Conservation (phyloP, 2,797 vertebrate species). For the Ctenosaura bakeri region DNA sequence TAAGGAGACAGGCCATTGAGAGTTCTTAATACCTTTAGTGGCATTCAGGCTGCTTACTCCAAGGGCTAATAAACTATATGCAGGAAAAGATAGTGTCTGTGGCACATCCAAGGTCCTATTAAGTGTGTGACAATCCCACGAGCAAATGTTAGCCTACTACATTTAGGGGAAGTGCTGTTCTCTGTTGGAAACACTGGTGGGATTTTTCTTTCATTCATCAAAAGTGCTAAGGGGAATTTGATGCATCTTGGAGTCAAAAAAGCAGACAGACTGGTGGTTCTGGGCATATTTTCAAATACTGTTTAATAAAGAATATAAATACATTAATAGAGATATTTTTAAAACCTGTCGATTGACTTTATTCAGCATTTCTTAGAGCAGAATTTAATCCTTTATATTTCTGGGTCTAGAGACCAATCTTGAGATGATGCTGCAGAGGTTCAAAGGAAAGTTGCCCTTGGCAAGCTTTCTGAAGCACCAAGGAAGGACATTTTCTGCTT, state of each 20-base stretch:
- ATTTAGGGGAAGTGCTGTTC: not conserved
- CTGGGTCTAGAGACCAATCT: not conserved
- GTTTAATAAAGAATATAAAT: not conserved
- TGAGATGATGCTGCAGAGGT: not conserved
- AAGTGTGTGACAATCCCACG: not conserved
- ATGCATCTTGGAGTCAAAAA: not conserved
- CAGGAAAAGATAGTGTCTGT: not conserved
- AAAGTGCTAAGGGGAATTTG: not conserved
- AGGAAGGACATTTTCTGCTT: not conserved
- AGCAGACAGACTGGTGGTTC: not conserved
- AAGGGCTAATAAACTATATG: too few relatives aligned
- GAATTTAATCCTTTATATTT: not conserved
- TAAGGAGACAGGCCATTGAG: not conserved
- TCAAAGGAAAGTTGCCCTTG: not conserved
- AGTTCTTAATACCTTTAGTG: not conserved
- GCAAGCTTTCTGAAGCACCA: not conserved
- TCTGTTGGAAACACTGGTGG: not conserved
- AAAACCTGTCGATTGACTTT: not conserved
- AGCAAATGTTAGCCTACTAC: not conserved
- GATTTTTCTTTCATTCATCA: not conserved
- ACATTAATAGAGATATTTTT: not conserved
- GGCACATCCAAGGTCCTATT: not conserved
- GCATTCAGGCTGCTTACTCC: not conserved
- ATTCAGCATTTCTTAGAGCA: not conserved
- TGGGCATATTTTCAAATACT: not conserved